A percentile compares a stretch with the other conserved stretches of the same genome.
phyloP scores from a whole-genome alignment of 2,113 vertebrate species.

The Daphoenositta chrysoptera region DNA sequence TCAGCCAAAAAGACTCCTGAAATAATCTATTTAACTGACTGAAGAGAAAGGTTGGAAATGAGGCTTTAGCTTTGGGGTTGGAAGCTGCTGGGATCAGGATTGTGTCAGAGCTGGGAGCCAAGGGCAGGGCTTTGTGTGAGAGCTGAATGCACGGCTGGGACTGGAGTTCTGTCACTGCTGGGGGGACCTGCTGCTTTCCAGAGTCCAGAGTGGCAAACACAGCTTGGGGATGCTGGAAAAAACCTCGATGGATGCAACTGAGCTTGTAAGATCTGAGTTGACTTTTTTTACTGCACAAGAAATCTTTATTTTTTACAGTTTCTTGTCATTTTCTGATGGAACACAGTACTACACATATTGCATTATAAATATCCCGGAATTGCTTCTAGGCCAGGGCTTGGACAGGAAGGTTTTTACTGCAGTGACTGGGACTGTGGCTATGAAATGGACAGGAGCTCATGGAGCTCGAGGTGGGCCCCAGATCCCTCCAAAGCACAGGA shows the following conservation, averaged over 20 bases:
- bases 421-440: background rate
- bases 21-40: conserved; percentile 2
- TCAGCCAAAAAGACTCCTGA: conserved; percentile 7
- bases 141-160: too few relatives aligned
- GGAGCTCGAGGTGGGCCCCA: background rate
- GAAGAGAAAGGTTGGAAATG: background rate
- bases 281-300: background rate
- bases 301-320: background rate
- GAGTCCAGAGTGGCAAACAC: background rate
- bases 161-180: too few relatives aligned
- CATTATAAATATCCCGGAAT: background rate
- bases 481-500: background rate
- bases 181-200: background rate
- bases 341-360: too few relatives aligned
- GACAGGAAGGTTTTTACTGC: background rate
- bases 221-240: background rate
- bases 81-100: background rate
- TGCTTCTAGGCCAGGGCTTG: accelerated
- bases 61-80: background rate
- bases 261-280: accelerated
- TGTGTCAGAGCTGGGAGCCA: background rate
- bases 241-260: background rate
- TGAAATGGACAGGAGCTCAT: background rate
- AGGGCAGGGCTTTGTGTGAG: background rate
- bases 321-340: background rate